Evolutionary conservation across 2,888 invertebrate species (phyloP).

Genomic region (Platycheirus rosarum): DNA sequence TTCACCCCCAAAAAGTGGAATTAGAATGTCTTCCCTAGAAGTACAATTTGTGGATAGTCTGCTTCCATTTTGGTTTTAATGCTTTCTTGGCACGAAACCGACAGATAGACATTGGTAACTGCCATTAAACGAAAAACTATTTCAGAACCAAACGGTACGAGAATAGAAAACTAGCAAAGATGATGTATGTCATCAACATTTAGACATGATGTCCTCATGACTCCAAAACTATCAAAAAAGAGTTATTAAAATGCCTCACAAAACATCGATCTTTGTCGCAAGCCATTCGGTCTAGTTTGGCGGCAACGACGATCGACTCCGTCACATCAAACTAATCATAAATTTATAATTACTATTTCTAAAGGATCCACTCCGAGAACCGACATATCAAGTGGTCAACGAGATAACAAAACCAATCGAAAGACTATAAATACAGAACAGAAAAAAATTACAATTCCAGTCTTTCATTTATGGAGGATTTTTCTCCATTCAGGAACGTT

Average conservation of each 20-base stretch:
- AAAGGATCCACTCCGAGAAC: constrained; percentile 12
- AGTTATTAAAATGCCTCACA: too few species aligned
- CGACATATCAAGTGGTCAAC: constrained; percentile 47
- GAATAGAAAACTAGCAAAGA: too few species aligned
- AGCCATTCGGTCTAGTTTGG: background rate
- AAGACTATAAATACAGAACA: constrained; percentile 25
- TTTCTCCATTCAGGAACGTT: constrained; percentile 1
- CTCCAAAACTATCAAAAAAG: too few species aligned
- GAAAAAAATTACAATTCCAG: constrained; percentile 19
- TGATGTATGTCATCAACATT: too few species aligned
- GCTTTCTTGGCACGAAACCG: constrained; percentile 52
- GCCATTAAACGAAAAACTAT: too few species aligned
- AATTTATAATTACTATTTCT: constrained; percentile 60
- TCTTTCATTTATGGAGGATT: background rate
- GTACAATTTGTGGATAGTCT: constrained; percentile 7
- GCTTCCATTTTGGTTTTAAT: constrained; percentile 37
- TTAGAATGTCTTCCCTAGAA: constrained; percentile 11
- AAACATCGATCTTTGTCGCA: constrained; percentile 3
- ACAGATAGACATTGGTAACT: background rate
- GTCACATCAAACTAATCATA: constrained; percentile 59
- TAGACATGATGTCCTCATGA: too few species aligned
- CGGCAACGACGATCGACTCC: constrained; percentile 1
- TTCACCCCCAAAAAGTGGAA: constrained; percentile 18
- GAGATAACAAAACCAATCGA: constrained; percentile 55
- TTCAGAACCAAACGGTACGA: too few species aligned